phyloP scores from a whole-genome alignment of 2,113 vertebrate genomes.

The Setophaga coronata region DNA sequence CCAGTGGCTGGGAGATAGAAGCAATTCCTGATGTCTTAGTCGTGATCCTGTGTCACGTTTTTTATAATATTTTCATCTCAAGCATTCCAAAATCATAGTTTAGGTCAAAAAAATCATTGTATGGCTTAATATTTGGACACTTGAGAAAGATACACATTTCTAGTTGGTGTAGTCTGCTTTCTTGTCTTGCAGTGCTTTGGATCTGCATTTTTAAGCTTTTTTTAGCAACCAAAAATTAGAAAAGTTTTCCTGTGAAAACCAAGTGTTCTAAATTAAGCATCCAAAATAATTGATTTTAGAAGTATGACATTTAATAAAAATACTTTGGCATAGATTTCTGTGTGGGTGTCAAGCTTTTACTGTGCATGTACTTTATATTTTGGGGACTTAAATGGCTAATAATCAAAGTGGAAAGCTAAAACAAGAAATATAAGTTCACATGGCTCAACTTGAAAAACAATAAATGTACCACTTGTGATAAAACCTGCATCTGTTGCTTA shows the following conservation, averaged over 20 bases:
- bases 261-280: background rate
- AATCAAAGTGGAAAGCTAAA: background rate
- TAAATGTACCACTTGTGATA: background rate
- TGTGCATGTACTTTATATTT: background rate
- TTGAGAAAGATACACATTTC: background rate
- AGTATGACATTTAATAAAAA: background rate
- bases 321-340: background rate
- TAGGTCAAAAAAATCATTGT: background rate
- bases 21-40: background rate
- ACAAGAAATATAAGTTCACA: background rate
- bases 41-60: background rate
- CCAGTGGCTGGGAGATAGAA: background rate
- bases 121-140: background rate
- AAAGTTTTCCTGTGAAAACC: background rate
- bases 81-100: background rate
- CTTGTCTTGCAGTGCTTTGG: background rate
- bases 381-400: background rate
- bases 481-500: background rate
- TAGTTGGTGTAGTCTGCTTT: background rate
- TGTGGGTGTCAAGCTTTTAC: background rate
- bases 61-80: background rate
- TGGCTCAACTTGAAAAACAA: background rate
- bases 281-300: background rate
- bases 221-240: background rate
- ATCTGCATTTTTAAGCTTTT: background rate